Conservation (phyloP, 2,888 invertebrate genomes). For the Ramazzottius varieornatus region DNA sequence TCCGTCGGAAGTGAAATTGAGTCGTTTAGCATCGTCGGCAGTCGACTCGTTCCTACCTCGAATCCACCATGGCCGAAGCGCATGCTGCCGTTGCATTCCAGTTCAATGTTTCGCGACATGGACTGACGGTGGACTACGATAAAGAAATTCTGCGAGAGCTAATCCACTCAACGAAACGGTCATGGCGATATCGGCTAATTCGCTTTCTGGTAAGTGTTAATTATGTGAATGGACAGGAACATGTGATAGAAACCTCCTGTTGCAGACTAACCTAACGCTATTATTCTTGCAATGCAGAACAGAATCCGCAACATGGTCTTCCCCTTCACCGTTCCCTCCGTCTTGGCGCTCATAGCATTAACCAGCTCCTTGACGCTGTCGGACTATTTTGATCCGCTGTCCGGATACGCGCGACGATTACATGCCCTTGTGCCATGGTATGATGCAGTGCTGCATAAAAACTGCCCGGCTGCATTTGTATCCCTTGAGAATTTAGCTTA, state of each 20-base stretch:
- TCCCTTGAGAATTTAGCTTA: no score
- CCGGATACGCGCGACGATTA: neutral
- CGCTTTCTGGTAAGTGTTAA: slow-evolving; percentile 65
- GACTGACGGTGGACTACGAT: slow-evolving; percentile 90
- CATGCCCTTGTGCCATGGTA: neutral
- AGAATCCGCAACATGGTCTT: slow-evolving; percentile 80
- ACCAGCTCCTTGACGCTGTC: slow-evolving; percentile 30
- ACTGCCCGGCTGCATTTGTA: no score
- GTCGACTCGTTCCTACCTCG: no score
- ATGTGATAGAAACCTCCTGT: no score
- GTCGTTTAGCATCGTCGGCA: no score
- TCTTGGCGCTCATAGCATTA: slow-evolving; percentile 51
- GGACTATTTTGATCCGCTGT: neutral
- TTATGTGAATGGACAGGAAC: no score
- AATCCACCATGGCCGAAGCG: slow-evolving; percentile 84
- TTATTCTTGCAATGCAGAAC: slow-evolving; percentile 58
- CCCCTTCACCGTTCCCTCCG: slow-evolving; percentile 31
- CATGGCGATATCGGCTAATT: slow-evolving; percentile 75
- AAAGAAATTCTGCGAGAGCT: slow-evolving; percentile 78
- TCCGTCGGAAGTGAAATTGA: no score
- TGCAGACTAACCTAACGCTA: no score
- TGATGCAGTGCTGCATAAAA: no score
- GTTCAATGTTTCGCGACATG: slow-evolving; percentile 89
- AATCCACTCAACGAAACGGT: slow-evolving; percentile 73
- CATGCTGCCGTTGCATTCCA: slow-evolving; percentile 92